These are phyloP conservation scores for Uromys caudimaculatus DNA, from an alignment of 2,797 vertebrate genomes.

Conservation along the genomic window DNA sequence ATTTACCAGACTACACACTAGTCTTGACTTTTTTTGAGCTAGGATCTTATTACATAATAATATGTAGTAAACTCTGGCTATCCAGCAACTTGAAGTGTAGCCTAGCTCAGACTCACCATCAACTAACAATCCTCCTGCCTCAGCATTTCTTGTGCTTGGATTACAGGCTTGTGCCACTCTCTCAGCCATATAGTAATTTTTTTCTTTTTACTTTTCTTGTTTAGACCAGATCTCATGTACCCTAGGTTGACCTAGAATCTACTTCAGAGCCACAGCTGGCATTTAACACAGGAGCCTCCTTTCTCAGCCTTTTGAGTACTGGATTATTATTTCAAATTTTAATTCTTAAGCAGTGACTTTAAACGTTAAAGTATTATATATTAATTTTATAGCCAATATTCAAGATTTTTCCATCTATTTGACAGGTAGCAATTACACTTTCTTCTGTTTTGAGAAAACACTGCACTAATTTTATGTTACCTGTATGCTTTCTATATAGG, in stretches of 20 bases:
- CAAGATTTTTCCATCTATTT: slow-evolving; percentile 50
- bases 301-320: background rate
- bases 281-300: background rate
- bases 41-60: background rate
- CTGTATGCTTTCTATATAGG: slow-evolving; percentile 54
- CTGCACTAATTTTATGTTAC: slow-evolving; percentile 50
- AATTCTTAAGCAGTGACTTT: slow-evolving; percentile 40
- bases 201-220: background rate
- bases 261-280: background rate
- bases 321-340: background rate
- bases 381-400: slow-evolving; percentile 35
- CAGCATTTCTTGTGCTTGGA: background rate
- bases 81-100: background rate
- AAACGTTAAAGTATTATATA: slow-evolving; percentile 54
- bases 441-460: slow-evolving; percentile 52
- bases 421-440: slow-evolving; percentile 63
- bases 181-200: background rate
- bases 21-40: background rate
- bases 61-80: background rate
- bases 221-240: background rate
- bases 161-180: background rate
- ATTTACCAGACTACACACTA: background rate
- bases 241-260: background rate
- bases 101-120: background rate
- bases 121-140: background rate